Base-by-base conservation (phyloP, 2,113 vertebrate species). In the Vulpes vulpes region DNA sequence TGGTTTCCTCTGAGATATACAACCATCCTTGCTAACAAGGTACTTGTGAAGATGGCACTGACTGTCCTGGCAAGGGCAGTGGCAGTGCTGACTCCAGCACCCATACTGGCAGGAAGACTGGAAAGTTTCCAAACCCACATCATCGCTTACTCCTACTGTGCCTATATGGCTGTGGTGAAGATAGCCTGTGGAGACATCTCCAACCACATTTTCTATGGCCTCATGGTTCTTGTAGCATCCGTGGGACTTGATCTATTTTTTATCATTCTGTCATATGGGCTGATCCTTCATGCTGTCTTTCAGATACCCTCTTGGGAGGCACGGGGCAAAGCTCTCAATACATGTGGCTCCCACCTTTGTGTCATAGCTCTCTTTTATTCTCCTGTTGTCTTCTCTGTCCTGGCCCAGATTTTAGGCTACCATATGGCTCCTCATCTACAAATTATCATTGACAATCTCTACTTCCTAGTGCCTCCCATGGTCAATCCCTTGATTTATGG, bases 71-170 rank as follows among this genome's bases (percentile, higher is more conserved):
- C 89, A 25, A 80, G 98, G 11, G 86, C 95, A 0, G 57, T 92
- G 89, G 81, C 96, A 27, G 65, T 95, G 60, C 20, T 97, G 1
- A 90, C 80, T 4, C 95, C 97, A 0, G 94, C 97, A 0, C 22
- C 96, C 0, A 94, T 98, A 8, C 95, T 97, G 4, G 74, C 85
- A 55, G 57, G 23, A 79, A 9, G 84, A 25, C 78, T 98, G 79
- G 94, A 60, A 0, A 96, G 51, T 87, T 98, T 98, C 0, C 60
- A 90, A 74, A 95, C 80, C 11, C 16, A 7, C 0, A 0, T 93
- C 35, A 97, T 98, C 15, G 8, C n/a, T 0, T 98, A 98, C 73
- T 98, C 98, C 62, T 97, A 93, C 94, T 98, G 98, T 0, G 97
- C 98, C 30, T 98, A 97, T 96, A 95, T 92, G 38, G 97, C 94